phyloP scores from a whole-genome alignment of 2,888 invertebrate genomes.

The Bimastos eiseni region DNA sequence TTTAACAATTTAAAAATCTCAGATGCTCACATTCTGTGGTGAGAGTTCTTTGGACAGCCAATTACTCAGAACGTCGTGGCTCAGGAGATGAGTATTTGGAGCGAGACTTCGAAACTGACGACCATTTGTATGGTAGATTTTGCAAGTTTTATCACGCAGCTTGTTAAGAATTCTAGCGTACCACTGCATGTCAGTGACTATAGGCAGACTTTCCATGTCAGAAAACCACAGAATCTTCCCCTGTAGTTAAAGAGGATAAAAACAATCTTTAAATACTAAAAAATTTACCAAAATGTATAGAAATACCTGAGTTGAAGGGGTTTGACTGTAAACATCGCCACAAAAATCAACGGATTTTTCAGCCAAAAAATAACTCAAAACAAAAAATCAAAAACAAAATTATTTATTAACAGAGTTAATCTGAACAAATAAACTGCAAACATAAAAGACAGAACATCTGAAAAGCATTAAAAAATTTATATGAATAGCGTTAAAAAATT shows the following conservation, averaged over 20 bases:
- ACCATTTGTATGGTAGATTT: constrained; percentile 2
- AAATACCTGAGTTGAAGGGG: background rate
- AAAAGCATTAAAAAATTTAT: background rate
- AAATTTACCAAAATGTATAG: background rate
- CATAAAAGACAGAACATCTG: background rate
- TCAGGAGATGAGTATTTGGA: background rate
- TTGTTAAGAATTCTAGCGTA: background rate
- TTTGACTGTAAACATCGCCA: background rate
- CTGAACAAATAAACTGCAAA: background rate
- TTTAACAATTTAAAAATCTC: background rate
- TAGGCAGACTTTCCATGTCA: constrained; percentile 15
- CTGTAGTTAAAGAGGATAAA: background rate
- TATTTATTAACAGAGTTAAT: background rate
- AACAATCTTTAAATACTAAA: background rate
- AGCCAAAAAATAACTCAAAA: background rate
- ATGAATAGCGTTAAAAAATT: background rate
- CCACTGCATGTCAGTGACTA: background rate
- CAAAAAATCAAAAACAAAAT: background rate
- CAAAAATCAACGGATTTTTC: background rate
- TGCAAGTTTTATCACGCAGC: background rate
- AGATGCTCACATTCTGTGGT: background rate
- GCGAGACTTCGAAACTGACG: background rate
- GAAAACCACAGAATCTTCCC: constrained; percentile 15
- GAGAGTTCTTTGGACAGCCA: constrained; percentile 6
- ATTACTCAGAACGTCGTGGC: background rate